These are phyloP conservation scores for Oostethus manadensis DNA, from an alignment of 2,113 vertebrate species.

Conservation along the genomic window DNA sequence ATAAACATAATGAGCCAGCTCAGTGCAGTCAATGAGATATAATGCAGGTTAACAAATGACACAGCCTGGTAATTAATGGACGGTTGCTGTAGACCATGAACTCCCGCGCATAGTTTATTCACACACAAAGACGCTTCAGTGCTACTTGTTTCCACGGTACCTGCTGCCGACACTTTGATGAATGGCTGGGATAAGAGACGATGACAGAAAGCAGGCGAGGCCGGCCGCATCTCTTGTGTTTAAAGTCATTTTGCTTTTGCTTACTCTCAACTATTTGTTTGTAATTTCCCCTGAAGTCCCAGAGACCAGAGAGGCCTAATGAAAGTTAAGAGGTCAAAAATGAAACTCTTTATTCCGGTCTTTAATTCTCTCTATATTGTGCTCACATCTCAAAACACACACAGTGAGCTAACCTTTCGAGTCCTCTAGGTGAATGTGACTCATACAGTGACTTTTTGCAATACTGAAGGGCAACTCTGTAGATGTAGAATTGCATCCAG, in stretches of 20 bases:
- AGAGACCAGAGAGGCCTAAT: background rate
- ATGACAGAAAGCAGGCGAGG: constrained; percentile 33
- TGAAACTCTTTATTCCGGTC: constrained; percentile 24
- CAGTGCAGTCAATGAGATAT: constrained; percentile 22
- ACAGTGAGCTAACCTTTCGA: constrained; percentile 8
- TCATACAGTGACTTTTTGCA: constrained; percentile 8
- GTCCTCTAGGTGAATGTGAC: constrained; percentile 7
- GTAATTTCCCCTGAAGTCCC: constrained; percentile 1
- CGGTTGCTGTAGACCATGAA: constrained; percentile 4
- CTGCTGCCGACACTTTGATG: constrained; percentile 37
- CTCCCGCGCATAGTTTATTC: constrained; percentile 3
- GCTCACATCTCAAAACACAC: constrained; percentile 2
- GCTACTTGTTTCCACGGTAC: background rate
- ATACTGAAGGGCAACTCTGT: constrained; percentile 8
- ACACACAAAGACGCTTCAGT: background rate
- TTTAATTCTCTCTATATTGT: background rate
- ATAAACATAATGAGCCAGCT: constrained; percentile 28
- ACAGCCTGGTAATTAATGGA: constrained; percentile 20
- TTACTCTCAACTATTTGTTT: constrained; percentile 28
- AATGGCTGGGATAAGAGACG: constrained; percentile 24
- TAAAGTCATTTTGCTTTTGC: constrained; percentile 28
- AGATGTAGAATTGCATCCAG: background rate
- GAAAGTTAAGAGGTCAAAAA: constrained; percentile 24
- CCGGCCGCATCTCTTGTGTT: constrained; percentile 27
- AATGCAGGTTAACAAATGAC: constrained; percentile 32